Percentiles rank a stretch among this genome's conserved stretches.
These are phyloP conservation scores for Hirtodrosophila confusa DNA, from an alignment of 2,888 invertebrate genomes.

Conservation along the genomic window DNA sequence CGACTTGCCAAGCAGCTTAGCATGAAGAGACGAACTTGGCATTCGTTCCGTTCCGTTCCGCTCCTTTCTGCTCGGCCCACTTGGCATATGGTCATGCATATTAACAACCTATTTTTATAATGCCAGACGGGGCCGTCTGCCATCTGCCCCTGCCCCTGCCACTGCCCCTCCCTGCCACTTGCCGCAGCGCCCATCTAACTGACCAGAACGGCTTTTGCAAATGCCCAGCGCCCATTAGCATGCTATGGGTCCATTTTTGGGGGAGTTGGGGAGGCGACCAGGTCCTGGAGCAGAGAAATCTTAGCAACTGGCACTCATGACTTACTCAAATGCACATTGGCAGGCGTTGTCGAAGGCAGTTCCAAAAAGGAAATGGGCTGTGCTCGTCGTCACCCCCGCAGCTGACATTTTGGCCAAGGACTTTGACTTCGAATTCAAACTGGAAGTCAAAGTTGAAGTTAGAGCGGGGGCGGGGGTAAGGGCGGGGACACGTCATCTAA, in stretches of 20 bases:
- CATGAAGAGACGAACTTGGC: conserved; percentile 45
- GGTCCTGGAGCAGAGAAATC: conserved; percentile 29
- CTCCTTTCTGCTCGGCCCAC: conserved; percentile 41
- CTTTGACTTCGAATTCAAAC: conserved; percentile 33
- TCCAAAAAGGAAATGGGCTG: conserved; percentile 60
- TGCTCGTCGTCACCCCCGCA: conserved; percentile 47
- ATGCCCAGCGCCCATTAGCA: conserved; percentile 53
- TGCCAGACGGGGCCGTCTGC: conserved; percentile 32
- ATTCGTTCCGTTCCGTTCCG: conserved; percentile 40
- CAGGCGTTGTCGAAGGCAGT: conserved; percentile 57
- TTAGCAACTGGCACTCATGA: conserved; percentile 57
- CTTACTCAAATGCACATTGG: conserved; percentile 71
- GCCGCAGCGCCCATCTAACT: conserved; percentile 36
- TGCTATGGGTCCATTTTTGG: conserved; percentile 21
- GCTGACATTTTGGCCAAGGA: conserved; percentile 43
- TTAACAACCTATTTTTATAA: conserved; percentile 81
- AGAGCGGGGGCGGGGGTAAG: background rate
- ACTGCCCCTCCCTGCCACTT: background rate
- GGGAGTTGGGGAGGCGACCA: background rate
- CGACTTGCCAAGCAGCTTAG: conserved; percentile 55
- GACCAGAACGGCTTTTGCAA: conserved; percentile 61
- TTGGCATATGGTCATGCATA: conserved; percentile 81
- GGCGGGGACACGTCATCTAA: conserved; percentile 4
- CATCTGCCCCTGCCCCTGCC: conserved; percentile 1
- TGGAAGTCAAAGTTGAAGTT: conserved; percentile 8